These are phyloP conservation scores for Coranthus polyacanthus DNA, from an alignment of 2,797 vertebrate species.

Conservation along the genomic window DNA sequence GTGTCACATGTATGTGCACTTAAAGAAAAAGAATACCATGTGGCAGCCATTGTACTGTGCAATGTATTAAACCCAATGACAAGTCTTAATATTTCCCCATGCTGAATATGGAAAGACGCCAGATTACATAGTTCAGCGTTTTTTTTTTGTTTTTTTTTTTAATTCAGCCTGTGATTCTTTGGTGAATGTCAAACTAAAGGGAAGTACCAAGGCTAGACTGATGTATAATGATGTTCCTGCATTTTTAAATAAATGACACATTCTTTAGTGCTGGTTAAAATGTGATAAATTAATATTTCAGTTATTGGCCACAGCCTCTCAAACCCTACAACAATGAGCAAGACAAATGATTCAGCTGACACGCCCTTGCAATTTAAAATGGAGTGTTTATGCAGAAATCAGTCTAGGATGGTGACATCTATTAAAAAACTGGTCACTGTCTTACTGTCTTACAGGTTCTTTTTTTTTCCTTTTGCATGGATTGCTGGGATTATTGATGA, in stretches of 20 bases:
- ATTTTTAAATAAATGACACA: not conserved
- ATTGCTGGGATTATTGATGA: not conserved
- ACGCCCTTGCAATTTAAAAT: not conserved
- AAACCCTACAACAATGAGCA: not conserved
- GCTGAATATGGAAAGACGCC: conserved; percentile 14
- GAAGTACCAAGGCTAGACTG: not conserved
- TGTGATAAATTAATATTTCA: not conserved
- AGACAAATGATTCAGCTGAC: conserved; percentile 3
- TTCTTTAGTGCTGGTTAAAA: not conserved
- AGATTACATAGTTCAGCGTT: not conserved
- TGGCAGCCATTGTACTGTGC: not conserved
- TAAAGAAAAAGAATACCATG: not conserved
- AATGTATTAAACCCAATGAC: conserved; percentile 1
- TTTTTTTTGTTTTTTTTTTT: too few species aligned
- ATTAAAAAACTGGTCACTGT: not conserved
- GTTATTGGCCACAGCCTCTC: not conserved
- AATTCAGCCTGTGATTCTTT: not conserved
- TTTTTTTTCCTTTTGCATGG: not conserved
- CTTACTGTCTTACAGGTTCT: not conserved
- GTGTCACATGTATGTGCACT: conserved; percentile 47
- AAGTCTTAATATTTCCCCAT: not conserved
- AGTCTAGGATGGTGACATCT: not conserved
- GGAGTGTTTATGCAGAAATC: not conserved
- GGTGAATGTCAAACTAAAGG: too few species aligned
- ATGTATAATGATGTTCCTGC: not conserved